Conservation (phyloP, 1,140 invertebrate species). For the Globodera rostochiensis region DNA sequence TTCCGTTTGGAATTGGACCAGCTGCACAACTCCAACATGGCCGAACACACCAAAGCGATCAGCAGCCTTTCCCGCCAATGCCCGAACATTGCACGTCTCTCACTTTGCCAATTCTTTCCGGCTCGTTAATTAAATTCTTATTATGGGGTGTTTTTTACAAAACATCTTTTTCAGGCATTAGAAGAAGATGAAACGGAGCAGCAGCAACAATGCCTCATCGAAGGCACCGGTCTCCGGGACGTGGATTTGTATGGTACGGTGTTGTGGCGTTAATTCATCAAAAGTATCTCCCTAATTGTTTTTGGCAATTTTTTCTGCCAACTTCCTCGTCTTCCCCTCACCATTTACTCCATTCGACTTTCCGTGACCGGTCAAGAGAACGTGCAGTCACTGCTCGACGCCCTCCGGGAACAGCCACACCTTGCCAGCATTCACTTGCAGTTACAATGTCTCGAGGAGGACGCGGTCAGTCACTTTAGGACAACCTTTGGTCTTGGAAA, state of each 20-base stretch:
- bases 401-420: conserved; percentile 45
- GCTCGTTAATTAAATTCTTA: not conserved
- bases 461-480: conserved; percentile 41
- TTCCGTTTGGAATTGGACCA: conserved; percentile 59
- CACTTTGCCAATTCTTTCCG: conserved; percentile 62
- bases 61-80: conserved; percentile 55
- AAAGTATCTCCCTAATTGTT: not conserved
- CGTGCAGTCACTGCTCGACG: conserved; percentile 47
- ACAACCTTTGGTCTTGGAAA: not conserved
- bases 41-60: conserved; percentile 54
- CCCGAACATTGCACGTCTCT: conserved; percentile 61
- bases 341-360: conserved; percentile 52
- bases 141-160: not conserved
- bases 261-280: no score
- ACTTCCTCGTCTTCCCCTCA: conserved; percentile 53
- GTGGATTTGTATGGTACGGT: conserved; percentile 58
- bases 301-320: conserved; percentile 57
- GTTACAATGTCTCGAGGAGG: conserved; percentile 54
- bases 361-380: conserved; percentile 61
- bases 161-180: conserved; percentile 17
- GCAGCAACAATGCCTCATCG: conserved; percentile 46
- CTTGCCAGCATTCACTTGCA: conserved; percentile 59
- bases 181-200: conserved; percentile 12
- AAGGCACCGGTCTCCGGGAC: conserved; percentile 51
- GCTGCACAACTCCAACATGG: conserved; percentile 49